Percentiles rank a stretch among this genome's conserved stretches.
phyloP scores from a whole-genome alignment of 2,113 vertebrate genomes.

The Merops nubicus region DNA sequence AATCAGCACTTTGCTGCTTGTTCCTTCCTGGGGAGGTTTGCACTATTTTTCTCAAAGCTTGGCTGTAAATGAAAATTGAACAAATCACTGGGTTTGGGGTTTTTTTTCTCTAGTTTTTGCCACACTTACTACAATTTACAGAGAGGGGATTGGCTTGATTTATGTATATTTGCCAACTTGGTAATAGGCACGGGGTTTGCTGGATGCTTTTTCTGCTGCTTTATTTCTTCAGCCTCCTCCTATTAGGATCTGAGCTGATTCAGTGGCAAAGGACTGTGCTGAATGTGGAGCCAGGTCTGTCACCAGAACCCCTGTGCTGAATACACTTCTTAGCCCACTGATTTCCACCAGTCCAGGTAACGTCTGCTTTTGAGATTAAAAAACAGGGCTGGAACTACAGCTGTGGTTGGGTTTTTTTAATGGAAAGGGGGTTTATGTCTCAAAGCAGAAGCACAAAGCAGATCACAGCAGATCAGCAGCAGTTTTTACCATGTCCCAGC shows the following conservation, averaged over 20 bases:
- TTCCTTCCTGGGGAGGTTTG: not conserved
- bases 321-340: not conserved
- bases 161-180: too few relatives aligned
- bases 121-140: not conserved
- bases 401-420: rapidly evolving
- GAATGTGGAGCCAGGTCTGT: not conserved
- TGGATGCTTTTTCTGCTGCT: not conserved
- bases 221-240: not conserved
- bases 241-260: not conserved
- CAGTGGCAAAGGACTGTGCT: not conserved
- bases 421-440: not conserved
- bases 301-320: not conserved
- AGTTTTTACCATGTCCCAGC: not conserved
- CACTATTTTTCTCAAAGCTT: not conserved
- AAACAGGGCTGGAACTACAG: not conserved
- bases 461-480: not conserved
- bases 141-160: not conserved
- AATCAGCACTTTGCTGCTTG: not conserved
- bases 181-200: not conserved
- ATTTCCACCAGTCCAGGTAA: not conserved
- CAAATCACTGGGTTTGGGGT: too few relatives aligned
- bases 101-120: not conserved
- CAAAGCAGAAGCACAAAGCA: not conserved
- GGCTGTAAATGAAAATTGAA: not conserved
- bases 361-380: not conserved